Percentiles rank a stretch among this genome's conserved stretches.
These are phyloP conservation scores for Phataginus tricuspis DNA, from an alignment of 2,797 vertebrate species.

Conservation along the genomic window DNA sequence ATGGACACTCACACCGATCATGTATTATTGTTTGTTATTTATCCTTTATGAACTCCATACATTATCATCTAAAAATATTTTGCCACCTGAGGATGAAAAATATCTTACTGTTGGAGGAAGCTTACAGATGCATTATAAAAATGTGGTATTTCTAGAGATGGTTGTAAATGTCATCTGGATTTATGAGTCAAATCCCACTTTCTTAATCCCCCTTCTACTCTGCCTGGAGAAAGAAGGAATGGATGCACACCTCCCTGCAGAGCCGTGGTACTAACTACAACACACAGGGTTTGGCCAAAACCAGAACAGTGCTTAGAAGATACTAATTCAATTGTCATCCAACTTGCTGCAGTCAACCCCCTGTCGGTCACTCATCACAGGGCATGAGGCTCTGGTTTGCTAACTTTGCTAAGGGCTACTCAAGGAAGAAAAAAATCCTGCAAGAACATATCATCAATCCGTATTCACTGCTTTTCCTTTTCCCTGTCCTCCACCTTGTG, in stretches of 20 bases:
- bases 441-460: neutral
- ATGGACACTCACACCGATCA: neutral
- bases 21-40: neutral
- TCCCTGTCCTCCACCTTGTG: neutral
- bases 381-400: neutral
- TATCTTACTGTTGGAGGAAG: neutral
- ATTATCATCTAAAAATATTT: neutral
- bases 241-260: neutral
- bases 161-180: neutral
- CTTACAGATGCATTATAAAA: neutral
- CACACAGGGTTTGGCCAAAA: neutral
- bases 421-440: neutral
- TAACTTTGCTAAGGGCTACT: neutral
- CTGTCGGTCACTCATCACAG: neutral
- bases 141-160: neutral
- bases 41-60: neutral
- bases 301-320: neutral
- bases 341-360: neutral
- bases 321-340: neutral
- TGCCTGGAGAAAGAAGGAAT: neutral
- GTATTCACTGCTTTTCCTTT: neutral
- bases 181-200: neutral
- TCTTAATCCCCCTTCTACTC: neutral
- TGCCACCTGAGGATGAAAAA: constrained; percentile 18
- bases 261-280: neutral